Base-by-base conservation (phyloP, 2,888 invertebrate species). In the Synergus gifuensis region DNA sequence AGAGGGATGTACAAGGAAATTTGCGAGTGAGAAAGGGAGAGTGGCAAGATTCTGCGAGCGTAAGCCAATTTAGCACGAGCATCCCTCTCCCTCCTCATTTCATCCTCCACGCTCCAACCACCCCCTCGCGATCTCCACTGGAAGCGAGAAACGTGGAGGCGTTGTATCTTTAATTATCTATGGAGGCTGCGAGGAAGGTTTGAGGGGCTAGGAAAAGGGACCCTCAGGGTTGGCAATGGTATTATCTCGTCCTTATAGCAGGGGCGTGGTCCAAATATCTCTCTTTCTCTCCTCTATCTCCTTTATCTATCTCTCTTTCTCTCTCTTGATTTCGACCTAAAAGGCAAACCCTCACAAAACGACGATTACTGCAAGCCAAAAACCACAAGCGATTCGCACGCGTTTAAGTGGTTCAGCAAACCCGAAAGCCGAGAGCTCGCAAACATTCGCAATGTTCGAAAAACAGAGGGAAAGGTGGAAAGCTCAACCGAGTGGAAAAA, bases 141-240 rank as follows among this genome's bases (percentile, higher is more conserved):
- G 83, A 62, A 80, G 80, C 79, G 73, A 77, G 78, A 66, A 76
- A 67, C 76, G 83, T 81, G 81, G 85, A 86, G 89, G 86, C 87
- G 89, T 89, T 89, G 89, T 90, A 89, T 89, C 90, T 90, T 90
- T 90, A 90, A 90, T 90, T 90, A 90, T 90, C 90, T 85, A 77
- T 84, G 82, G 78, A 36, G 28, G 60, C 64, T 77, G 77, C 69
- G 60, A 81, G 78, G 62, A 78, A 80, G 58, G 76, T 64, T 78
- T 14, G 73, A 8, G 63, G 81, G 83, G 83, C 81, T 79, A 76
- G 83, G 79, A 66, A 77, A 78, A 82, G 82, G 84, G 79, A 79
- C 78, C 79, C 82, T 78, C 81, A 84, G 81, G 85, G 80, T 83
- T 76, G 76, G 81, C 67, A 84, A 86, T 85, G 84, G 87, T 88